A percentile compares a stretch with the other conserved stretches of the same genome.
These are phyloP conservation scores for Siniperca knerii DNA, from an alignment of 2,113 vertebrate species.

Conservation along the genomic window DNA sequence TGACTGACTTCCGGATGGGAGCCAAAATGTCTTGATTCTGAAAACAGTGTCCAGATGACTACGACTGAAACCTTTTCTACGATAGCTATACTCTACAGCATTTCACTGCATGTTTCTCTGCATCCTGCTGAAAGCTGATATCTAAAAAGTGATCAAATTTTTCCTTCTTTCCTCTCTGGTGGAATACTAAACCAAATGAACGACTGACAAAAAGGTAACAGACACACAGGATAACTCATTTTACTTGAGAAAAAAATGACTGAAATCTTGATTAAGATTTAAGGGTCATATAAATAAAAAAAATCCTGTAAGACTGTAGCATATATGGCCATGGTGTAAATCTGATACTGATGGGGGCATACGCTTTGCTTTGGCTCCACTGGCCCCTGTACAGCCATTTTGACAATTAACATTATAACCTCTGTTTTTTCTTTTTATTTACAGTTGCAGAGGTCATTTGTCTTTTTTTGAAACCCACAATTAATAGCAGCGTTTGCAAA, in stretches of 20 bases:
- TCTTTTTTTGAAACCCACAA: constrained; percentile 70
- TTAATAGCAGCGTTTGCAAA: constrained; percentile 77
- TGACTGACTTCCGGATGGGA: no score
- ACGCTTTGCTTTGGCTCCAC: constrained; percentile 43
- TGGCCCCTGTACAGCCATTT: constrained; percentile 60
- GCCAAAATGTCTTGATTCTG: no score
- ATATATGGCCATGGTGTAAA: constrained; percentile 53
- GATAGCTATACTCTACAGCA: not conserved
- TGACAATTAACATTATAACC: constrained; percentile 79
- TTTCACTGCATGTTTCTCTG: constrained; percentile 26
- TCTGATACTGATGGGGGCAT: constrained; percentile 55
- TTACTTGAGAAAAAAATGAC: constrained; percentile 13
- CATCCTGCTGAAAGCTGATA: not conserved
- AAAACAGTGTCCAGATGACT: no score
- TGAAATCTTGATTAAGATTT: constrained; percentile 37
- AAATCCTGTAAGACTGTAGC: not conserved
- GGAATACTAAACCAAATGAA: constrained; percentile 22
- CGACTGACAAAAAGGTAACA: not conserved
- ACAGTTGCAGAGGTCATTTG: constrained; percentile 73
- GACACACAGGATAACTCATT: not conserved
- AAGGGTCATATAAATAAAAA: constrained; percentile 31
- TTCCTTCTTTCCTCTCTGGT: constrained; percentile 36
- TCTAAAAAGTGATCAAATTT: not conserved
- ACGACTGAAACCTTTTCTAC: no score
- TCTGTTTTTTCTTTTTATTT: constrained; percentile 76